phyloP scores from a whole-genome alignment of 2,888 invertebrate genomes.

The Lepidocyrtinus sp. region DNA sequence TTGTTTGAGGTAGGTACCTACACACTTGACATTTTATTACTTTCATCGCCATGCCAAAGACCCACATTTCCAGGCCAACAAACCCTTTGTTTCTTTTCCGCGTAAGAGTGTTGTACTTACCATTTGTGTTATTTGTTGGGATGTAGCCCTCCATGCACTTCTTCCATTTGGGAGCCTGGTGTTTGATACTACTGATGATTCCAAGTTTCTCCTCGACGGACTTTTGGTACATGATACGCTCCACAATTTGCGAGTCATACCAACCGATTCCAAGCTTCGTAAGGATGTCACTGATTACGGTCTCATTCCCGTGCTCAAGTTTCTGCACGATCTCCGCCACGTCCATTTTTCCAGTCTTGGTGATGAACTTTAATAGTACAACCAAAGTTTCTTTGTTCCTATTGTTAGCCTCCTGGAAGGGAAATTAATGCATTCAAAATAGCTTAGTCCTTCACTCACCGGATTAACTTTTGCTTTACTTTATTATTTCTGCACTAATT shows the following conservation, averaged over 20 bases:
- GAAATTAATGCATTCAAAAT: not conserved
- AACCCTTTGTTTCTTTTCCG: not conserved
- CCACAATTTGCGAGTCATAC: slow-evolving; percentile 43
- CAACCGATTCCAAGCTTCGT: slow-evolving; percentile 32
- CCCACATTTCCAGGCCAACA: not conserved
- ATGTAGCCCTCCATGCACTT: slow-evolving; percentile 42
- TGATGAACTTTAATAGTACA: not conserved
- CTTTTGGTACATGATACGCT: slow-evolving; percentile 42
- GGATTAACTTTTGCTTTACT: not conserved
- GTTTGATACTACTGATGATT: slow-evolving; percentile 25
- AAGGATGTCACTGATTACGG: slow-evolving; percentile 42
- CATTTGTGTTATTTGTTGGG: slow-evolving; percentile 25
- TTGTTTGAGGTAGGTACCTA: not conserved
- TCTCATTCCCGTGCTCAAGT: slow-evolving; percentile 34
- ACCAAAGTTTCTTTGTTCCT: not conserved
- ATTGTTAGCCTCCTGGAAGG: not conserved
- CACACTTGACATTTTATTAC: not conserved
- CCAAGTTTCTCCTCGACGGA: slow-evolving; percentile 14
- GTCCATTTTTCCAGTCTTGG: slow-evolving; percentile 34
- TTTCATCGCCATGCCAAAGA: not conserved
- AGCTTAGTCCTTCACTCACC: not conserved
- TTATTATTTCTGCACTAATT: not conserved
- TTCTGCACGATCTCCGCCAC: slow-evolving; percentile 8
- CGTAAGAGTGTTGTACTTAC: slow-evolving; percentile 17
- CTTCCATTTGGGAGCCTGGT: slow-evolving; percentile 26